Evolutionary conservation across 1,140 invertebrate genomes (phyloP), one percentile per base, ranked within the genome.

Genomic region (Aradophagus sp.): DNA sequence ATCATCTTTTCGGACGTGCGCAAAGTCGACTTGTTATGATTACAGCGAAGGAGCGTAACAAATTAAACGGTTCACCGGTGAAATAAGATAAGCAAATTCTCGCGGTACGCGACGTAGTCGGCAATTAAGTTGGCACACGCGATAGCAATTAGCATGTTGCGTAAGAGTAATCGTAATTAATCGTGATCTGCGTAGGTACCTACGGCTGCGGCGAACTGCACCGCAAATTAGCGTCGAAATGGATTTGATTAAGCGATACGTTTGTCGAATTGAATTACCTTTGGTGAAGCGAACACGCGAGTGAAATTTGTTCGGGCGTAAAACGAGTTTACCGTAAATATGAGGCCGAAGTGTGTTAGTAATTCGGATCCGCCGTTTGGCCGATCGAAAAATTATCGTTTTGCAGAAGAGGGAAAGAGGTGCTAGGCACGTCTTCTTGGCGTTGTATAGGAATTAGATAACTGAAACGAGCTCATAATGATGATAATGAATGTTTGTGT

Each of bases 241-340:
- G 48, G 41, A 41, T 59, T 35, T 55, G 53, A 65, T 59, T 71
- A 52, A 71, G 53, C 55, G 45, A 53, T 63, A 47, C 38, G 53
- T 59, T 59, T 48, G 35, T 66, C 61, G 44, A 61, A 59, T 65
- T 71, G 41, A 71, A 71, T 72, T 72, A 56, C 31, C 45, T 13
- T 16, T n/a, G 29, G 27, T 19, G 23, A 36, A 5, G 13, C 27
- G 11, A 58, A 52, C 66, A 62, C 56, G 56, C 42, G 50, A 70
- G 27, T 8, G 5, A 50, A 62, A 50, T 61, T 55, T 48, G 41
- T 42, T 20, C 14, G 14, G 23, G 12, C 56, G 16, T 14, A 41
- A 45, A 67, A 67, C 39, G n/a, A 23, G 31, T 67, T 67, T 58
- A 58, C 12, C 7, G 34, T 63, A 47, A 42, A 50, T 29, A 48